phyloP scores from a whole-genome alignment of 2,888 invertebrate species.

The Gryllus longicercus region DNA sequence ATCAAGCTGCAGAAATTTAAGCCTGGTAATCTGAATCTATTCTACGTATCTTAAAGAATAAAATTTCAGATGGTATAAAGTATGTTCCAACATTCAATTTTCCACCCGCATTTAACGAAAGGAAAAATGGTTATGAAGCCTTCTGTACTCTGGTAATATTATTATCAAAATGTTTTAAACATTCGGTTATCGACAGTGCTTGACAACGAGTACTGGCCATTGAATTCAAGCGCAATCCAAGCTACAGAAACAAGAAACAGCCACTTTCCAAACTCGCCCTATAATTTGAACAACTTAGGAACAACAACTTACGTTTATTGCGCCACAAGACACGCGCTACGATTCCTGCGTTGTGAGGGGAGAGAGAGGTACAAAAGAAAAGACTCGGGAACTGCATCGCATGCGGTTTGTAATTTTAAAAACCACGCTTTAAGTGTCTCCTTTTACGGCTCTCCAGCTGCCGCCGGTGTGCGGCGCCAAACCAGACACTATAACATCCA shows the following conservation, averaged over 20 bases:
- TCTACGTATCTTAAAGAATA: too few relatives aligned
- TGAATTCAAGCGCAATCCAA: background rate
- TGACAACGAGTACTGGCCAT: background rate
- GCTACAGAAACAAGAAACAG: background rate
- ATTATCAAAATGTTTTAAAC: too few relatives aligned
- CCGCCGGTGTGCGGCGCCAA: background rate
- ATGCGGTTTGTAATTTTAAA: background rate
- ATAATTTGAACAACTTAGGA: slow-evolving; percentile 17
- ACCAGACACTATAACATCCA: background rate
- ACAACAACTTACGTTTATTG: background rate
- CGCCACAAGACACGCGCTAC: slow-evolving; percentile 4
- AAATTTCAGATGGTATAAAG: too few relatives aligned
- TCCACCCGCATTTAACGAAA: background rate
- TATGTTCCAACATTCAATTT: background rate
- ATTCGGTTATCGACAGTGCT: too few relatives aligned
- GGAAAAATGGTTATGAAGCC: background rate
- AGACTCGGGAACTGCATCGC: background rate
- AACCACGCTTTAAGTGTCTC: background rate
- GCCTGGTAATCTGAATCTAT: too few relatives aligned
- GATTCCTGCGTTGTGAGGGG: background rate
- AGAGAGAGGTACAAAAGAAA: background rate
- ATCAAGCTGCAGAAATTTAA: too few relatives aligned
- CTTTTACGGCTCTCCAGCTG: background rate
- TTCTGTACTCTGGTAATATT: background rate
- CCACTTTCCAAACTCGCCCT: background rate